Evolutionary conservation across 2,888 invertebrate species (phyloP), one percentile per base, ranked within the genome.

Genomic region (Nemoura dubitans): DNA sequence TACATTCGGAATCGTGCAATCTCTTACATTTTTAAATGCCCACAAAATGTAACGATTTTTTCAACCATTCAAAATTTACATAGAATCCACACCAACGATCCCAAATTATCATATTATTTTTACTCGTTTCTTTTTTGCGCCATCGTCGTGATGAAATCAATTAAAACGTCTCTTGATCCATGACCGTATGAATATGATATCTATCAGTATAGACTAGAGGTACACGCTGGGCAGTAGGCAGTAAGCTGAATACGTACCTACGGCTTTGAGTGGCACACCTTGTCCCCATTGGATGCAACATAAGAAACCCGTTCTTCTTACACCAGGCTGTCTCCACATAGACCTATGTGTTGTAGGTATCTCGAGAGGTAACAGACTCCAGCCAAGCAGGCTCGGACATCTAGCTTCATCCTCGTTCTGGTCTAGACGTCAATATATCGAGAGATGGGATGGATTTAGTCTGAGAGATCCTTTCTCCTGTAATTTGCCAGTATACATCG

Each of bases 101-200:
- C 21, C 59, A 59, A 59, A 59, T 59, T 59, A 59, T 59, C 59
- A 59, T 59, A 21, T 59, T 3, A 7, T 59, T 59, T 2, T 14
- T 21, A 3, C 1, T 59, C 14, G 3, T 59, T 59, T 59, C 14
- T 59, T 59, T 59, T 59, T 59, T 59, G 3, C 59, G 59, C 59
- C 59, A 59, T 59, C 59, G 21, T 59, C 78, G 78, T 78, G 78
- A 27, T 78, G 78, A 78, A 78, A 78, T 78, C 78, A 78, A 78
- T 78, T 78, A 27, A 26, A 78, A 78, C 0, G 26, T 78, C 28
- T 27, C 78, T 78, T 16, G 78, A 28, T 78, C 27, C 78, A 78
- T 78, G 78, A 78, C 78, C 78, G 27, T 27, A 78, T 27, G 78
- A 27, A 26, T 78, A 26, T 78, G 21, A 27, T 59, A 26, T 78